phyloP scores from a whole-genome alignment of 2,797 vertebrate genomes.

The Podarcis siculus region DNA sequence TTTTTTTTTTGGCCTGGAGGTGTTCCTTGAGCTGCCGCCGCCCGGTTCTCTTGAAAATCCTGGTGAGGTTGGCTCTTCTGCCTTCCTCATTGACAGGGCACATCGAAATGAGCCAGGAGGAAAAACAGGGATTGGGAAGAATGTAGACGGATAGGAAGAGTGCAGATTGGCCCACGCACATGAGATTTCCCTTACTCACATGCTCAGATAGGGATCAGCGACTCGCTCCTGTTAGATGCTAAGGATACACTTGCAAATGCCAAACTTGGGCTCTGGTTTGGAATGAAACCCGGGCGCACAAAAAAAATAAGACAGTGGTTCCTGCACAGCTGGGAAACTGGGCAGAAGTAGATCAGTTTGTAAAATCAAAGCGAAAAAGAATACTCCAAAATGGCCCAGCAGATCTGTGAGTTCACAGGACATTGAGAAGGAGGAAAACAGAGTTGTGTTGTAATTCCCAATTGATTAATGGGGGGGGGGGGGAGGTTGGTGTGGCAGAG shows the following conservation, averaged over 20 bases:
- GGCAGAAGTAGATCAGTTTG: background rate
- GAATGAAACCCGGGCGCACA: background rate
- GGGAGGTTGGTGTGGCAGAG: too few relatives aligned
- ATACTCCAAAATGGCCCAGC: background rate
- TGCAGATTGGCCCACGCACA: background rate
- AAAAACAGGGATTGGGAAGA: background rate
- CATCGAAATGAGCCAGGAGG: background rate
- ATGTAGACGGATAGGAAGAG: background rate
- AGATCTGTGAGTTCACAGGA: background rate
- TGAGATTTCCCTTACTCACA: background rate
- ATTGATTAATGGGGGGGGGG: too few relatives aligned
- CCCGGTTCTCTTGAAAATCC: background rate
- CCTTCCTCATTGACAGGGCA: background rate
- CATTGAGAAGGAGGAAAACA: too few relatives aligned
- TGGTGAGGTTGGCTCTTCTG: background rate
- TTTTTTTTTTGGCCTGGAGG: too few relatives aligned
- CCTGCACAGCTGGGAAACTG: too few relatives aligned
- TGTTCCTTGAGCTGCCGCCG: background rate
- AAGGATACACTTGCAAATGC: too few relatives aligned
- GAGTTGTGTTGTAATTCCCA: too few relatives aligned
- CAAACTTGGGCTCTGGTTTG: background rate
- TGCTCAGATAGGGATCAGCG: too few relatives aligned
- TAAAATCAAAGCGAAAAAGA: background rate
- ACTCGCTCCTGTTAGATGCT: too few relatives aligned
- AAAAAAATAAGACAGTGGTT: background rate